Evolutionary conservation across 2,888 invertebrate species (phyloP).

Genomic region (Erebia ligea): DNA sequence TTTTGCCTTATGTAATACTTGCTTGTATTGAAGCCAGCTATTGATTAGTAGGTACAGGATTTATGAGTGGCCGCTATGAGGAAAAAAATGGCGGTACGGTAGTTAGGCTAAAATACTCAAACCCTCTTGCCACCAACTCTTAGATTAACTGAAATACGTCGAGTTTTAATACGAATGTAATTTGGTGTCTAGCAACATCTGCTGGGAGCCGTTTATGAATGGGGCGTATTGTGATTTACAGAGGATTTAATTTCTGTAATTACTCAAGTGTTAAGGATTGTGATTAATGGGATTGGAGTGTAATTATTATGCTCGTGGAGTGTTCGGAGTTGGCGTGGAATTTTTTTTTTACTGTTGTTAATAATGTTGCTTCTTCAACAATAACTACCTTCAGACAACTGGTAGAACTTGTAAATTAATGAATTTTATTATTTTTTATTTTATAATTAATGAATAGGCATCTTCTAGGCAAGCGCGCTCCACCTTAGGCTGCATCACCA

Average conservation of each 20-base stretch:
- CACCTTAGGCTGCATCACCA: too few relatives aligned
- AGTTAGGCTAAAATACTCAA: not conserved
- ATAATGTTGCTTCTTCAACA: too few relatives aligned
- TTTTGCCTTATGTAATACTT: too few relatives aligned
- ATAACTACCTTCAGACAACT: too few relatives aligned
- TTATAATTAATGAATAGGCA: too few relatives aligned
- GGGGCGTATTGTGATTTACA: conserved; percentile 32
- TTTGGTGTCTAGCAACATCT: conserved; percentile 37
- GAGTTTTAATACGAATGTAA: conserved; percentile 38
- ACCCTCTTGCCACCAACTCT: not conserved
- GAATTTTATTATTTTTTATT: too few relatives aligned
- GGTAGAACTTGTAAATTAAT: not conserved
- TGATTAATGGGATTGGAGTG: conserved; percentile 27
- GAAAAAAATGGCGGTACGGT: too few relatives aligned
- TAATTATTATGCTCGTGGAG: conserved; percentile 4
- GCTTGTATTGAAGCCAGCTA: too few relatives aligned
- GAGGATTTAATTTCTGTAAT: conserved; percentile 36
- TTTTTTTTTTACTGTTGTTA: not conserved
- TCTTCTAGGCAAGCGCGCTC: too few relatives aligned
- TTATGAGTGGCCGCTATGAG: too few relatives aligned
- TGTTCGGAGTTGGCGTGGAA: not conserved
- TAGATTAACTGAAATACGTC: conserved; percentile 26
- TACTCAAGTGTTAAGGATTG: conserved; percentile 30
- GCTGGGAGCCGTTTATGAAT: conserved; percentile 29
- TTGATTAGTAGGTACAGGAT: too few relatives aligned